A percentile compares a stretch with the other conserved stretches of the same genome.
Evolutionary conservation across 2,888 invertebrate genomes (phyloP).

Genomic region (Drosophila silvestris): DNA sequence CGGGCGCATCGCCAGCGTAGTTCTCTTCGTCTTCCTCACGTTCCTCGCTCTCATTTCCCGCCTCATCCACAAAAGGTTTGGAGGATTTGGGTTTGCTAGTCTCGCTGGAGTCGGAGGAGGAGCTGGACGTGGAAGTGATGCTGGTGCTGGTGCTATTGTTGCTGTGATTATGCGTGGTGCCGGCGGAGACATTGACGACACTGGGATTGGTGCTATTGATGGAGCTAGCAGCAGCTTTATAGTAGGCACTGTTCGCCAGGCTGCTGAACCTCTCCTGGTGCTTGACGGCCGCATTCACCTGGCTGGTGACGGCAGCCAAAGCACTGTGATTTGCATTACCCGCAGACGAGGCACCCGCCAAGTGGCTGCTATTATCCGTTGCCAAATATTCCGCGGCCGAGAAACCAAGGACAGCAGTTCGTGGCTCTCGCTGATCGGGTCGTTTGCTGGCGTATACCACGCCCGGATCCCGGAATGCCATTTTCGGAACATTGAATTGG

Average conservation of each 20-base stretch:
- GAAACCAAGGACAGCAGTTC: constrained; percentile 43
- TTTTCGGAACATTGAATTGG: constrained; percentile 46
- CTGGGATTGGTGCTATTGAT: constrained; percentile 25
- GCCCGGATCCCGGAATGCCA: constrained; percentile 42
- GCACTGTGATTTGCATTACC: constrained; percentile 50
- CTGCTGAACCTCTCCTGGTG: constrained; percentile 39
- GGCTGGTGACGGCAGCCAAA: constrained; percentile 51
- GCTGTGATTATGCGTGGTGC: neutral
- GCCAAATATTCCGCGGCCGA: neutral
- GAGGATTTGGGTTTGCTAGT: neutral
- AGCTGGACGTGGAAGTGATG: neutral
- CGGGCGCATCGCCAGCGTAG: neutral
- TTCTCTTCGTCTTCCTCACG: constrained; percentile 37
- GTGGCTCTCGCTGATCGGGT: constrained; percentile 19
- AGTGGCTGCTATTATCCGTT: constrained; percentile 1
- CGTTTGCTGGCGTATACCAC: neutral
- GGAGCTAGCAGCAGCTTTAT: constrained; percentile 48
- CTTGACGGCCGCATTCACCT: constrained; percentile 49
- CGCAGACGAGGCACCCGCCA: constrained; percentile 29
- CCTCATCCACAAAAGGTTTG: constrained; percentile 9
- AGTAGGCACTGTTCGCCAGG: constrained; percentile 49
- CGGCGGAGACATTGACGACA: constrained; percentile 37
- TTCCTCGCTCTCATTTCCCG: constrained; percentile 16
- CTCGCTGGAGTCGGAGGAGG: neutral
- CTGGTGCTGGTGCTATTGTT: neutral